Conservation (phyloP, 1,140 invertebrate genomes). For the Zaprionus inermis region DNA sequence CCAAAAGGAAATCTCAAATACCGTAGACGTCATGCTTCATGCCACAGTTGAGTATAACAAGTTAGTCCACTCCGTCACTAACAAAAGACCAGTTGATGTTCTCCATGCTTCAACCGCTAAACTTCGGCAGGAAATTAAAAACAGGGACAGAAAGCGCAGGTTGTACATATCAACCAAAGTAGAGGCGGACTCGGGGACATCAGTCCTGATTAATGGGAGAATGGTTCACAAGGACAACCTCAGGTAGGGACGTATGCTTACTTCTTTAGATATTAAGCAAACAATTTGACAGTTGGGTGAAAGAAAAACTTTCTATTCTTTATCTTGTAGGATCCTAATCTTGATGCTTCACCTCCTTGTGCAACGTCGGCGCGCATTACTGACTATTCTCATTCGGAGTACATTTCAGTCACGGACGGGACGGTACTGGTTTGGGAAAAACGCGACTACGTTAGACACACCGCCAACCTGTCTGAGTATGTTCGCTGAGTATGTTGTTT, state of each 20-base stretch:
- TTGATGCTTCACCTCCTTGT: too few relatives aligned
- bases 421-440: background rate
- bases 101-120: conserved; percentile 7
- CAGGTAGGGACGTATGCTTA: background rate
- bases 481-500: conserved; percentile 6
- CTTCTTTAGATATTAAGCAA: too few relatives aligned
- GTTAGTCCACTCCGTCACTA: too few relatives aligned
- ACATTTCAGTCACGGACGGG: conserved; percentile 12
- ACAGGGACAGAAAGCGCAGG: background rate
- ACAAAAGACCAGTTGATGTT: too few relatives aligned
- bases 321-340: too few relatives aligned
- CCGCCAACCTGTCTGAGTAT: conserved; percentile 26
- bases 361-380: conserved; percentile 3
- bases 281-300: background rate
- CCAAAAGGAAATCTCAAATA: too few relatives aligned
- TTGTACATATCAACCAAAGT: background rate
- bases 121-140: background rate
- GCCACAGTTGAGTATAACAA: too few relatives aligned
- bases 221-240: background rate
- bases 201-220: background rate
- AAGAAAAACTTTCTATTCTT: too few relatives aligned
- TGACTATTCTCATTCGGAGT: conserved; percentile 26
- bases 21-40: too few relatives aligned
- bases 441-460: conserved; percentile 14
- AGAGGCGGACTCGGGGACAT: background rate